Percentiles rank a stretch among this genome's conserved stretches.
These are phyloP conservation scores for Atethmia centrago DNA, from an alignment of 2,888 invertebrate genomes.

Conservation along the genomic window DNA sequence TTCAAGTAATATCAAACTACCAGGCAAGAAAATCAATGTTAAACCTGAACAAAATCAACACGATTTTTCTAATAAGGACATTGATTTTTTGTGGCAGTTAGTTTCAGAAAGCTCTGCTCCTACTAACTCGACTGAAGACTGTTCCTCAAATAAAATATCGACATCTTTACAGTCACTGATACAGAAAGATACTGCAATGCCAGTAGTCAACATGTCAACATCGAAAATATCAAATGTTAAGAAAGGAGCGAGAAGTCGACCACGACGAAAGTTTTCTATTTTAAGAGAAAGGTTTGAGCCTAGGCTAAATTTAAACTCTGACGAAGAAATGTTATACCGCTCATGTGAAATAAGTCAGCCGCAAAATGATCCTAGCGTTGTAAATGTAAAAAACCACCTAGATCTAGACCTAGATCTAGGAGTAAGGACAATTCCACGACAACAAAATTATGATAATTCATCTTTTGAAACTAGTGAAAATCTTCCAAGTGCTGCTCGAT, in stretches of 20 bases:
- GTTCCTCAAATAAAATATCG: slow-evolving; percentile 81
- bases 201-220: slow-evolving; percentile 70
- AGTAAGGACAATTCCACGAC: slow-evolving; percentile 58
- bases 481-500: slow-evolving; percentile 56
- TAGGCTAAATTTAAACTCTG: slow-evolving; percentile 82
- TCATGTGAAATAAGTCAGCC: slow-evolving; percentile 79
- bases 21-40: slow-evolving; percentile 77
- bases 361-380: slow-evolving; percentile 74
- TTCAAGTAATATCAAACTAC: slow-evolving; percentile 71
- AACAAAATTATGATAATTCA: slow-evolving; percentile 68
- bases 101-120: slow-evolving; percentile 83
- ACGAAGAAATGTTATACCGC: slow-evolving; percentile 86
- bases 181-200: slow-evolving; percentile 80
- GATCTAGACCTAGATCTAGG: slow-evolving; percentile 68
- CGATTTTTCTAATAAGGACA: slow-evolving; percentile 84
- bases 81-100: slow-evolving; percentile 86
- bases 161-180: slow-evolving; percentile 87
- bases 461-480: slow-evolving; percentile 62
- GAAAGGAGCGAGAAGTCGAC: slow-evolving; percentile 83
- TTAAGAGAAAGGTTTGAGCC: slow-evolving; percentile 91
- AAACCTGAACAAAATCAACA: slow-evolving; percentile 77
- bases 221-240: slow-evolving; percentile 83
- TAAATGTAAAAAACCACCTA: slow-evolving; percentile 75
- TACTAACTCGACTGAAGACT: slow-evolving; percentile 78
- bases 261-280: slow-evolving; percentile 91